phyloP scores from a whole-genome alignment of 2,888 invertebrate species.

The Lochmaea crataegi region DNA sequence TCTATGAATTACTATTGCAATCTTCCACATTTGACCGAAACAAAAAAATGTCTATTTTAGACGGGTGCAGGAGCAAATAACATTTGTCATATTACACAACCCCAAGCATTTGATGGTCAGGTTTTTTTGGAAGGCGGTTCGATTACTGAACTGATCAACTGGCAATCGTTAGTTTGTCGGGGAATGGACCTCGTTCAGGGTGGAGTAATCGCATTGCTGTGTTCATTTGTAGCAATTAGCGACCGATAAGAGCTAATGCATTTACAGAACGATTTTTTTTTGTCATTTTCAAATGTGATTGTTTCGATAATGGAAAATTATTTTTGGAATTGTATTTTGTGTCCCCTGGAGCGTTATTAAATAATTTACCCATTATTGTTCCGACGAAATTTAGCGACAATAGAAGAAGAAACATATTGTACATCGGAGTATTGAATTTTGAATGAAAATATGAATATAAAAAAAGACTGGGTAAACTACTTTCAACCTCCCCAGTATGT shows the following conservation, averaged over 20 bases:
- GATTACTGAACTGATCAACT: slow-evolving; percentile 27
- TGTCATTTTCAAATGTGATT: slow-evolving; percentile 56
- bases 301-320: slow-evolving; percentile 58
- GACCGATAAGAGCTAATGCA: slow-evolving; percentile 59
- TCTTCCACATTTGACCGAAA: slow-evolving; percentile 56
- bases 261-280: slow-evolving; percentile 57
- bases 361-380: slow-evolving; percentile 25
- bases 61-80: slow-evolving; percentile 56
- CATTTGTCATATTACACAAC: slow-evolving; percentile 57
- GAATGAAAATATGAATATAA: too few relatives aligned
- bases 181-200: slow-evolving; percentile 48
- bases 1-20: slow-evolving; percentile 52
- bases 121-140: slow-evolving; percentile 22
- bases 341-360: slow-evolving; percentile 32
- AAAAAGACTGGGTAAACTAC: too few relatives aligned
- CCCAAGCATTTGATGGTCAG: slow-evolving; percentile 31
- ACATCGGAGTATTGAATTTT: too few relatives aligned
- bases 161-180: slow-evolving; percentile 49
- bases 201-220: slow-evolving; percentile 60
- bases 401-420: not conserved
- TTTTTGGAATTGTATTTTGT: slow-evolving; percentile 48
- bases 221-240: slow-evolving; percentile 64
- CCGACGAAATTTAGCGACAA: slow-evolving; percentile 10
- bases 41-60: slow-evolving; percentile 53
- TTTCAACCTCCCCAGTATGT: too few relatives aligned